A percentile compares a stretch with the other conserved stretches of the same genome.
These are phyloP conservation scores for Engystomops pustulosus DNA, from an alignment of 2,113 vertebrate species.

Conservation along the genomic window DNA sequence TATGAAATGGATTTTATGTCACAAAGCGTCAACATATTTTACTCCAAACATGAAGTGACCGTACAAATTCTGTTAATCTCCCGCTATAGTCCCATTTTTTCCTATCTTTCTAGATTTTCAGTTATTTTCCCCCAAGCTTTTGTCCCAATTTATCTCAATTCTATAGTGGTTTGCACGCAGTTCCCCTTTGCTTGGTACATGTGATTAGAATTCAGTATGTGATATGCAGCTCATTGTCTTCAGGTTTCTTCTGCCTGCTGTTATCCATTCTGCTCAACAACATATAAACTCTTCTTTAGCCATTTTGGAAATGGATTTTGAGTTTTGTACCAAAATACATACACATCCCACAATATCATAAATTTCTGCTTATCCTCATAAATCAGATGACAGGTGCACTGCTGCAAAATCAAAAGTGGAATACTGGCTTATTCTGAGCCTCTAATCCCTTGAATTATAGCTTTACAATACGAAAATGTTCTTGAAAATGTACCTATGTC, in stretches of 20 bases:
- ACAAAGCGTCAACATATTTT: background rate
- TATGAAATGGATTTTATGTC: background rate
- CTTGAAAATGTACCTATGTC: background rate
- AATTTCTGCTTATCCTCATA: background rate
- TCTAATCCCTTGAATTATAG: background rate
- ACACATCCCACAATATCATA: background rate
- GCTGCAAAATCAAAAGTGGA: background rate
- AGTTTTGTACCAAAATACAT: background rate
- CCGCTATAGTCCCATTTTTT: background rate
- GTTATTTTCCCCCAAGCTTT: background rate
- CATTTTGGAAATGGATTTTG: background rate
- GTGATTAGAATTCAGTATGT: constrained; percentile 14
- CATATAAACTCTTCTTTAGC: background rate
- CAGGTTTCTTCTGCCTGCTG: background rate
- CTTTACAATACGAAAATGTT: background rate
- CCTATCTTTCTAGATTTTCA: background rate
- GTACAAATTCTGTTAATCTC: too few relatives aligned
- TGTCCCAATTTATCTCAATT: background rate
- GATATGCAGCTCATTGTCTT: background rate
- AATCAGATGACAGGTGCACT: background rate
- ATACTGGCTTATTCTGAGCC: background rate
- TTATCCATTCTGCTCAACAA: background rate
- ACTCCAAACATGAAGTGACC: background rate
- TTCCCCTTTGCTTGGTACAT: background rate
- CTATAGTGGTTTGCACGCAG: background rate